These are phyloP conservation scores for Odontomyia ornata DNA, from an alignment of 2,888 invertebrate species.

Conservation along the genomic window DNA sequence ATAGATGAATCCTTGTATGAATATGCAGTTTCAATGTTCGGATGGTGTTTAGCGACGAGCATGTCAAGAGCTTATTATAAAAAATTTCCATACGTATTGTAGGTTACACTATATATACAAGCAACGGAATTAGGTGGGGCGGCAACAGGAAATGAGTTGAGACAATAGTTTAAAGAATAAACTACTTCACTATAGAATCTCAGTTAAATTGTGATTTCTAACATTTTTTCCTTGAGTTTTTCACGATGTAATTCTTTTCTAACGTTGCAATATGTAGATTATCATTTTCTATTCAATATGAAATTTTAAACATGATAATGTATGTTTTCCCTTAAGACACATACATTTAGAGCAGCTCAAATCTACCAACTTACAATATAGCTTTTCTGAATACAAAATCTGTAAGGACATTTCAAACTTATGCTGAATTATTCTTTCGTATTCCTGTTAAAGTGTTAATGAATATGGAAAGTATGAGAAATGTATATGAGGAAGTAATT, in stretches of 20 bases:
- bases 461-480: slow-evolving; percentile 33
- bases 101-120: background rate
- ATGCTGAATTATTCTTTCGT: slow-evolving; percentile 11
- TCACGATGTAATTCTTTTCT: background rate
- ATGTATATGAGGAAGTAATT: background rate
- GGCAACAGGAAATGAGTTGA: background rate
- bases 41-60: background rate
- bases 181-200: slow-evolving; percentile 2
- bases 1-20: background rate
- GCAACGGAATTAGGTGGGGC: background rate
- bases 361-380: background rate
- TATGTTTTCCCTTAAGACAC: too few relatives aligned
- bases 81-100: slow-evolving; percentile 16
- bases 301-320: too few relatives aligned
- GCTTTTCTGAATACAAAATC: background rate
- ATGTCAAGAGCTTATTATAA: background rate
- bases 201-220: slow-evolving; percentile 4
- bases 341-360: background rate
- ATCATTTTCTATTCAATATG: background rate
- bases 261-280: background rate
- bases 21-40: background rate
- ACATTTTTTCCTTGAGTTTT: background rate
- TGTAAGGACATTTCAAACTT: background rate
- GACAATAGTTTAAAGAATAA: background rate
- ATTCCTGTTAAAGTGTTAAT: slow-evolving; percentile 39